These are phyloP conservation scores for Pseudolycoriella hygida DNA, from an alignment of 2,888 invertebrate species.

Conservation along the genomic window DNA sequence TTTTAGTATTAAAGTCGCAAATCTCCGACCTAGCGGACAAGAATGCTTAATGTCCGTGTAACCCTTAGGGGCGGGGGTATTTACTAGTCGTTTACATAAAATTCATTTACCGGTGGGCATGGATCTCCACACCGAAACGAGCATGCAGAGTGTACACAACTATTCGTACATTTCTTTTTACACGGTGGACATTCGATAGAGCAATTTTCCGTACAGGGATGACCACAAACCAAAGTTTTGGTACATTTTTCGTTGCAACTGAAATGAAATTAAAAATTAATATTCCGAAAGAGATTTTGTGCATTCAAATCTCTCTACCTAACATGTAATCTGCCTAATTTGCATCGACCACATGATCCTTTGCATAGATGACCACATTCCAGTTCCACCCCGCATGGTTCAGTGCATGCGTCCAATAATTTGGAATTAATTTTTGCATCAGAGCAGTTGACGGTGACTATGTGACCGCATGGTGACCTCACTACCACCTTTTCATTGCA, in stretches of 20 bases:
- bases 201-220: background rate
- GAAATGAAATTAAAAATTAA: too few species aligned
- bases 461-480: background rate
- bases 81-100: too few species aligned
- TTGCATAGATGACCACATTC: constrained; percentile 1
- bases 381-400: background rate
- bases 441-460: background rate
- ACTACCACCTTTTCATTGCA: background rate
- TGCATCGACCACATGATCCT: constrained; percentile 3
- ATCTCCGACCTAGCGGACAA: too few species aligned
- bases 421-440: background rate
- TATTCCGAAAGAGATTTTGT: too few species aligned
- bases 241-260: constrained; percentile 3
- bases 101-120: constrained; percentile 6
- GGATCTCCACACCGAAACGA: background rate
- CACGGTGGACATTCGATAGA: constrained; percentile 2
- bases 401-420: background rate
- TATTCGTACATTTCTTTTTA: background rate
- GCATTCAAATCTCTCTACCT: too few species aligned
- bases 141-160: constrained; percentile 1
- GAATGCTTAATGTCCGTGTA: too few species aligned
- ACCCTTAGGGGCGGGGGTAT: too few species aligned
- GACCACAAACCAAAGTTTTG: constrained; percentile 2
- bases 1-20: too few species aligned
- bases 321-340: background rate